A percentile compares a stretch with the other conserved stretches of the same genome.
Conservation (phyloP, 1,140 invertebrate genomes). For the Diploscapter pachys region DNA sequence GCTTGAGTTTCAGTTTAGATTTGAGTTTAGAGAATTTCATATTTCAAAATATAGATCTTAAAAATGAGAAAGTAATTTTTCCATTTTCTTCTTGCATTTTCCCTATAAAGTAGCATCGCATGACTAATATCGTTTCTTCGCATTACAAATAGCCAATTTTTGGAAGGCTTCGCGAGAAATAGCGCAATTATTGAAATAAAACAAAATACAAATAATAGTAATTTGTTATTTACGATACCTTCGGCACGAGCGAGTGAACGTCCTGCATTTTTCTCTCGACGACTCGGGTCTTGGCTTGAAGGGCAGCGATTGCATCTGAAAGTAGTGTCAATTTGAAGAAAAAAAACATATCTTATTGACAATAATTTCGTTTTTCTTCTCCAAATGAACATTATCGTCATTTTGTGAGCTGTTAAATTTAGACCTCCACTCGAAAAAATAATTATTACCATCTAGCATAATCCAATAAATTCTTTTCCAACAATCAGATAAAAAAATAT, state of each 20-base stretch:
- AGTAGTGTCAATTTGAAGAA: slow-evolving; percentile 18
- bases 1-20: no score
- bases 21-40: no score
- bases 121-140: neutral
- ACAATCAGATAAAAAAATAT: no score
- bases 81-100: neutral
- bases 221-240: slow-evolving; percentile 28
- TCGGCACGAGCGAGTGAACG: slow-evolving; percentile 51
- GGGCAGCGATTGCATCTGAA: slow-evolving; percentile 33
- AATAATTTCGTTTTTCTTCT: neutral
- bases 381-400: neutral
- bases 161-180: neutral
- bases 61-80: no score
- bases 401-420: no score
- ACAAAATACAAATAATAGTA: no score
- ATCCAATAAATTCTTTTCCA: no score
- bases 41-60: no score
- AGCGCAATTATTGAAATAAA: no score
- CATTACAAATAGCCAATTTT: neutral
- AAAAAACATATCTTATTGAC: neutral
- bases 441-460: no score
- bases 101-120: neutral
- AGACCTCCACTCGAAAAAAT: no score
- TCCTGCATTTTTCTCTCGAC: slow-evolving; percentile 58
- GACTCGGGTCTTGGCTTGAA: slow-evolving; percentile 38